Base-by-base conservation (phyloP, 1,140 invertebrate species). In the Aethina tumida region DNA sequence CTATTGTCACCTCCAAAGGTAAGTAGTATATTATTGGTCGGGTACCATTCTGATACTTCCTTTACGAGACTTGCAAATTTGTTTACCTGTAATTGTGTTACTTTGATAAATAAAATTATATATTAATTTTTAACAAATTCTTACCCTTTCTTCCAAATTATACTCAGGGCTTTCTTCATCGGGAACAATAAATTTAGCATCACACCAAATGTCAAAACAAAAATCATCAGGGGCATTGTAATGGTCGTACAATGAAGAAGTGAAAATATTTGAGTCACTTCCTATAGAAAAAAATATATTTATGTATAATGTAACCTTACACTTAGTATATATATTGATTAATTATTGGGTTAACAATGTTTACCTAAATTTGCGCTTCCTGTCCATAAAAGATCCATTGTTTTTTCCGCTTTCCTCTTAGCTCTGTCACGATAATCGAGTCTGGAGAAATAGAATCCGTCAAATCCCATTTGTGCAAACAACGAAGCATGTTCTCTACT, bases 191-290 rank as follows among this genome's bases (percentile, higher is more conserved):
- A 85, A 85, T 27, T 86, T 79, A 59, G 93, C 88, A 1, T 56
- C 45, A 54, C 91, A 94, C 1, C 80, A 62, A 1, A 83, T 65
- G 57, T 95, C 91, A 57, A 91, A 96, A 55, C 90, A 94, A 62
- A 89, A 94, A 0, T 85, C 88, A 2, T 73, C 66, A 1, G 90
- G 90, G 9, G 88, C 77, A 1, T 68, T 69, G 56, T 95, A 95
- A 3, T 69, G 74, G 45, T 88, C 86, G 55, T 72, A 84, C 2
- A 87, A 55, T 1, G 76, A 68, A 0, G 77, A 70, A 0, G 82
- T 84, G 33, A 86, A 86, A 5, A 87, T 58, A 45, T 79, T 62
- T 0, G 71, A 67, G 0, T 61, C 47, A 9, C 64, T 53, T 9
- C 72, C 73, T 75, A 49, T 4, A 60, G 21, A 2, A 33, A 2